These are phyloP conservation scores for Acropternis orthonyx DNA, from an alignment of 2,797 vertebrate species.

Conservation along the genomic window DNA sequence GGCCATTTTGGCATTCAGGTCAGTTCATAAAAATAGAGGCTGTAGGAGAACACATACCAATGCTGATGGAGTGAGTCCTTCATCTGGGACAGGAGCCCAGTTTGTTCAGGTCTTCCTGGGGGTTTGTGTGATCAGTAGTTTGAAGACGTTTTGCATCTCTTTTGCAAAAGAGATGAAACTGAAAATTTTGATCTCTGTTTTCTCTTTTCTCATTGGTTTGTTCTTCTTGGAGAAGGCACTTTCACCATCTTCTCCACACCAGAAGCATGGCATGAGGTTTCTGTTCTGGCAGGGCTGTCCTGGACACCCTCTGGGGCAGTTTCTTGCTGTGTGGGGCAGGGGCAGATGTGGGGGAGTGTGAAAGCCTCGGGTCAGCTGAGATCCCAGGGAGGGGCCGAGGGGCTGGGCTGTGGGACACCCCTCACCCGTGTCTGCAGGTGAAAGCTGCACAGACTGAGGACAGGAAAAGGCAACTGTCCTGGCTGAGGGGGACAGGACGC, in stretches of 20 bases:
- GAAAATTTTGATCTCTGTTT: background rate
- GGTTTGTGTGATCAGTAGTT: background rate
- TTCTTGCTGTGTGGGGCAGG: background rate
- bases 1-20: background rate
- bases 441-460: background rate
- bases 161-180: background rate
- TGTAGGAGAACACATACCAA: background rate
- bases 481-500: background rate
- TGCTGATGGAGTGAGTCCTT: background rate
- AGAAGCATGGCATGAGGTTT: background rate
- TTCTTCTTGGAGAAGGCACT: background rate
- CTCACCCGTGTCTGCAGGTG: background rate
- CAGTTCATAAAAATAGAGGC: background rate
- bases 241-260: background rate
- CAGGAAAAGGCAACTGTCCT: background rate
- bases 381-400: background rate
- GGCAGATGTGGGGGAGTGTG: background rate
- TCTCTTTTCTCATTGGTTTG: background rate
- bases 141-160: background rate
- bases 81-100: background rate
- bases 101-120: background rate
- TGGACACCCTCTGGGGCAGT: background rate
- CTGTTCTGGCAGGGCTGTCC: background rate
- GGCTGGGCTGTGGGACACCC: background rate
- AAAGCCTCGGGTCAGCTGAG: background rate